Evolutionary conservation across 2,888 invertebrate genomes (phyloP), one percentile per base, ranked within the genome.

Genomic region (Temnothorax unifasciatus): DNA sequence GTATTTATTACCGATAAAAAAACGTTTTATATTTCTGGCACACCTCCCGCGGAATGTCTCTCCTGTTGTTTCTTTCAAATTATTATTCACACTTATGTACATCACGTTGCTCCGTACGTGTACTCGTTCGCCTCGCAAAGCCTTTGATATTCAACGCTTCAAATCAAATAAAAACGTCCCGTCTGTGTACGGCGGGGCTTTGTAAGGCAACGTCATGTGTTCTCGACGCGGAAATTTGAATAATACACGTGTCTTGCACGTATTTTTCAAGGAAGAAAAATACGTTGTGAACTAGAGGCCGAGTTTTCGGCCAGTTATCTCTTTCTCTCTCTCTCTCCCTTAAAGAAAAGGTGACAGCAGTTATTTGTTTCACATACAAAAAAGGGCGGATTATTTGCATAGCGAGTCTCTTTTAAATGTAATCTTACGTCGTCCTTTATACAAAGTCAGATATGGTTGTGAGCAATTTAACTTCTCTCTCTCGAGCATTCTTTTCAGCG

Each of bases 141-240:
- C 79, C 79, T 81, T 81, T 81, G 79, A 81, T 81, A 81, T 81
- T 71, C 79, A 81, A 71, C 73, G 79, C 47, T 81, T 81, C 73
- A 81, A 81, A 81, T 81, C 79, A 71, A 81, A 81, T 81, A 81
- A 81, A 59, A 81, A 81, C 71, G 73, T 18, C 47, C 71, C 47
- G 79, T 3, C 59, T 71, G 71, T 47, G 44, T 59, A 79, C 59
- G 57, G 57, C 71, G 71, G 69, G 11, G 71, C 59, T 81, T 71
- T 81, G 73, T 81, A 71, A 57, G 71, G 59, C 41, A 59, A 81
- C 71, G 73, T 81, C 71, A 71, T 81, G 79, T 71, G 79, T 73
- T 81, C 73, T 13, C 59, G 57, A 71, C 79, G 52, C 68, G 25
- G 59, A 81, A 81, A 81, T 81, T 81, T 81, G 47, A 81, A 81